Evolutionary conservation across 2,797 vertebrate genomes (phyloP), one percentile per base, ranked within the genome.

Genomic region (Phylloscopus collybita): DNA sequence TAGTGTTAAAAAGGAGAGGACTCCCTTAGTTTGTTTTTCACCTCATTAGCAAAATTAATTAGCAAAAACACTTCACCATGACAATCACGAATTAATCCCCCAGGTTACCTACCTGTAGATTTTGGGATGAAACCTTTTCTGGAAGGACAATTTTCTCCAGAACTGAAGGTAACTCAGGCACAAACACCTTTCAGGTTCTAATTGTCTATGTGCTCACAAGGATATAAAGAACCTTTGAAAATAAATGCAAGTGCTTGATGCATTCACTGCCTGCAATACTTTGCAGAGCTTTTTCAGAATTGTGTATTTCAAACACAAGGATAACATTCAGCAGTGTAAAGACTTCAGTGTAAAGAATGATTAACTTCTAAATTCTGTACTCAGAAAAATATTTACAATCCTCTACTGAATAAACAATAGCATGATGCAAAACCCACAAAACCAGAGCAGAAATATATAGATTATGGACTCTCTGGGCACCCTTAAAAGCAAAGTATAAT

Each of bases 31-130:
- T 94, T 90, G 70, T 96, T 95, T 95, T 91, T 86, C 95, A 96
- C 90, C 93, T 96, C 93, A 95, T 96, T 96, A 97, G 74, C 85
- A 93, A 95, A 95, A 96, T 92, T 94, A 96, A 96, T 96, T 95
- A 95, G 66, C 73, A 79, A 93, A 95, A 96, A 79, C 78, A 38
- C 65, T 91, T 94, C 80, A 90, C 69, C 38, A 26, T 80, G 78
- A 93, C 67, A 93, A 88, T 86, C 80, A 76, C 47, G 90, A 94
- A 95, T 92, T 44, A 91, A 95, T 92, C 78, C 85, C 85, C 92
- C 72, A 93, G 64, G 86, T 87, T 80, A 81, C 57, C 83, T 82
- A 93, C 86, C 88, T 92, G 93, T 61, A 90, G 94, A 90, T 92
- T 90, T 84, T 32, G 42, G 59, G 67, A 83, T 80, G 9, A 69